Percentiles rank a stretch among this genome's conserved stretches.
Evolutionary conservation across 2,797 vertebrate species (phyloP).

Genomic region (Eidolon dupreanum): DNA sequence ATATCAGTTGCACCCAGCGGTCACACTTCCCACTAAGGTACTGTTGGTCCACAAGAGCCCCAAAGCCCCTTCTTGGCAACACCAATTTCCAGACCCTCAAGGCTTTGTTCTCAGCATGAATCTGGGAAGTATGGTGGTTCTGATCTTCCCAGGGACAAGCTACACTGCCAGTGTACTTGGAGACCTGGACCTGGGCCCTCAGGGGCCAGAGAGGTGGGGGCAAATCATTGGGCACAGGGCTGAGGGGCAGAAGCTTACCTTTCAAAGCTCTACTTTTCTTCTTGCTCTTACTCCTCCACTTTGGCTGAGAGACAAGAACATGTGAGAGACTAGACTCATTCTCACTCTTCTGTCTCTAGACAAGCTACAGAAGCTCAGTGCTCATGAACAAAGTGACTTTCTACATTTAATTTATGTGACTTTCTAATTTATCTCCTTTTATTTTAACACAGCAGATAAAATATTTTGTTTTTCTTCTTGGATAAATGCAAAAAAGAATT

Average conservation of each 20-base stretch:
- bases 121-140: too few species aligned
- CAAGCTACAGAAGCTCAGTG: too few species aligned
- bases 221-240: accelerated
- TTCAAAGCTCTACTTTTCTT: neutral
- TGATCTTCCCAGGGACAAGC: too few species aligned
- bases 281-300: neutral
- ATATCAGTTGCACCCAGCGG: too few species aligned
- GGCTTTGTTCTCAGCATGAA: too few species aligned
- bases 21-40: too few species aligned
- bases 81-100: too few species aligned
- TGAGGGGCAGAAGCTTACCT: neutral
- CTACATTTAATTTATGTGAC: neutral
- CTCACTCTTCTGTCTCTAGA: neutral
- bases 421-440: neutral
- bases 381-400: neutral
- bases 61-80: too few species aligned
- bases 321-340: neutral
- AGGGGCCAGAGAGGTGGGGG: too few species aligned
- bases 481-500: neutral
- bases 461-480: neutral
- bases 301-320: neutral
- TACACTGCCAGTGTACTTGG: neutral
- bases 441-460: neutral
- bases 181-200: neutral
- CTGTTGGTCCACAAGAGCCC: too few species aligned